Conservation (phyloP, 1,140 invertebrate species). For the Penaeus japonicus region DNA sequence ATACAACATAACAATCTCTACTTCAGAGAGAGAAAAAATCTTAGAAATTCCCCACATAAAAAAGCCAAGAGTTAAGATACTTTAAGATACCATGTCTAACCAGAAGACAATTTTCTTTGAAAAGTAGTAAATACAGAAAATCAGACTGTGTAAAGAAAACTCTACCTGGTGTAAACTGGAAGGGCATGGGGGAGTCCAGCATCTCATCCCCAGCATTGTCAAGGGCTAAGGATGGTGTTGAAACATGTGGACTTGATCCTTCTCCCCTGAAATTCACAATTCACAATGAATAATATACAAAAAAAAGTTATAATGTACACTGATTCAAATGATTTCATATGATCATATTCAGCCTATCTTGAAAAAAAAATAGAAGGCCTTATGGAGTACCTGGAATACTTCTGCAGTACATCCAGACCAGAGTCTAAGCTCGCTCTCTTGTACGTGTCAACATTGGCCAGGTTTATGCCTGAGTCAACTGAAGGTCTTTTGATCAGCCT, state of each 20-base stretch:
- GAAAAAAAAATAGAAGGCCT: not conserved
- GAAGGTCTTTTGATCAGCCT: conserved; percentile 79
- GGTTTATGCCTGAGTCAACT: conserved; percentile 84
- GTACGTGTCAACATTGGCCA: conserved; percentile 62
- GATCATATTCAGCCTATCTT: too few species aligned
- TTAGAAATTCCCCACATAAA: not conserved
- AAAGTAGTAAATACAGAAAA: not conserved
- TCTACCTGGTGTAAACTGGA: conserved; percentile 45
- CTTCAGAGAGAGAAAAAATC: not conserved
- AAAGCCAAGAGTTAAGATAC: too few species aligned
- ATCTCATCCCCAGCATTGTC: conserved; percentile 39
- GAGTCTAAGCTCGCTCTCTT: conserved; percentile 64
- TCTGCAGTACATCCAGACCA: conserved; percentile 58
- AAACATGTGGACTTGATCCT: conserved; percentile 38
- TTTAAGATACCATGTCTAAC: too few species aligned
- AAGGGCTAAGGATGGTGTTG: conserved; percentile 34
- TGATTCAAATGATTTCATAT: too few species aligned
- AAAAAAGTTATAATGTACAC: not conserved
- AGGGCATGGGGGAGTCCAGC: conserved; percentile 38
- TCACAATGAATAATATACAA: not conserved
- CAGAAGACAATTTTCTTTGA: too few species aligned
- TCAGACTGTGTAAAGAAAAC: not conserved
- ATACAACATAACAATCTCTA: conserved; percentile 24
- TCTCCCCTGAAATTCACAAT: conserved; percentile 31
- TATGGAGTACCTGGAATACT: conserved; percentile 63